These are phyloP conservation scores for Tipula vernalis DNA, from an alignment of 2,888 invertebrate species.

Conservation along the genomic window DNA sequence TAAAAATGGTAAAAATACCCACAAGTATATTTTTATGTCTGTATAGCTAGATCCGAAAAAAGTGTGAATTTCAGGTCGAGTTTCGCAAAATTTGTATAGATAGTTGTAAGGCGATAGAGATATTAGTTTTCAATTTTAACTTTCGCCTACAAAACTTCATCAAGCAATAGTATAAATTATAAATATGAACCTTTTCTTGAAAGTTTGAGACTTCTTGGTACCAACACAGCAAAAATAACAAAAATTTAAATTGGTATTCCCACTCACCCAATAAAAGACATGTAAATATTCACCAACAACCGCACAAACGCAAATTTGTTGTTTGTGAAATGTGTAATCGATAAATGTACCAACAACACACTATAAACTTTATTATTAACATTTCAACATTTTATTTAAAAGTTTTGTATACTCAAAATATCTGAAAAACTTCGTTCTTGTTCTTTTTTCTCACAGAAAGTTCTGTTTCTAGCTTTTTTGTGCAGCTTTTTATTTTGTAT, in stretches of 20 bases:
- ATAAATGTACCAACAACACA: background rate
- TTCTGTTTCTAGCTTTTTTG: background rate
- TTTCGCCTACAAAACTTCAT: background rate
- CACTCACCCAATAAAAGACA: background rate
- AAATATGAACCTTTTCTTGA: background rate
- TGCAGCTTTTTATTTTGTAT: background rate
- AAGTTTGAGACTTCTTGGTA: background rate
- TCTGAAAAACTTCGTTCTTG: background rate
- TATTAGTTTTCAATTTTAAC: background rate
- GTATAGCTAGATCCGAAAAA: background rate
- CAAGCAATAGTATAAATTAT: too few species aligned
- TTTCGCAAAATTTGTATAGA: background rate
- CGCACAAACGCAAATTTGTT: background rate
- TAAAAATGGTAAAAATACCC: background rate
- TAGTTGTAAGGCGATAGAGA: background rate
- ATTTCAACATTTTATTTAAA: background rate
- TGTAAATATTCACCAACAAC: background rate
- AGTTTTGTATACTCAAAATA: background rate
- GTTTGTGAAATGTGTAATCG: background rate
- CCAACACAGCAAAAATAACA: background rate
- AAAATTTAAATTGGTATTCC: background rate
- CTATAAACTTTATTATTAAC: background rate
- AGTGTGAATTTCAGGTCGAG: background rate
- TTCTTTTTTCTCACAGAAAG: background rate
- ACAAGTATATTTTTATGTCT: background rate